Evolutionary conservation across 2,113 vertebrate species (phyloP).

Genomic region (Acinonyx jubatus): DNA sequence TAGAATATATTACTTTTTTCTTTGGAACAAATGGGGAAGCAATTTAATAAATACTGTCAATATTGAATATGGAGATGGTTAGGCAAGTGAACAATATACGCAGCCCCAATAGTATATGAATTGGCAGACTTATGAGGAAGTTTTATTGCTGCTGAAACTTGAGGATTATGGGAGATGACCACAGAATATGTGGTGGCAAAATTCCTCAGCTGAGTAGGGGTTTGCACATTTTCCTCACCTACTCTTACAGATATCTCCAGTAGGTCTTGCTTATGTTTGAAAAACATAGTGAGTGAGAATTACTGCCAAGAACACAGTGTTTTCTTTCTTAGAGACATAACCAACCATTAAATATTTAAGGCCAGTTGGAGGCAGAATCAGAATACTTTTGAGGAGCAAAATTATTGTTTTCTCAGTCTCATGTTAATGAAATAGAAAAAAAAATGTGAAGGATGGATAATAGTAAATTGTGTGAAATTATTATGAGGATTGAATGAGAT

Average conservation of each 20-base stretch:
- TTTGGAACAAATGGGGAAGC: neutral
- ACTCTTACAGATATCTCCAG: neutral
- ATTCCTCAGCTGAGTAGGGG: neutral
- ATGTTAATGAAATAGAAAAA: neutral
- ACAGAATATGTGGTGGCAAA: neutral
- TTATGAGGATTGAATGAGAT: slow-evolving; percentile 10
- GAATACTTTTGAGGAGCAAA: neutral
- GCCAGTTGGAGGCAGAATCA: neutral
- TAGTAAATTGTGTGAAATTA: neutral
- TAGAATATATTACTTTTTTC: neutral
- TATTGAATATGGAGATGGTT: neutral
- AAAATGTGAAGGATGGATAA: neutral
- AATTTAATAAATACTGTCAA: neutral
- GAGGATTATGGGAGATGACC: neutral
- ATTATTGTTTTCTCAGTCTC: neutral
- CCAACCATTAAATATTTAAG: neutral
- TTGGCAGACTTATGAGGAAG: neutral
- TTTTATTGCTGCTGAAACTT: neutral
- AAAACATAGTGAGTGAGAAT: neutral
- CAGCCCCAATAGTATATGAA: neutral
- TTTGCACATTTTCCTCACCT: neutral
- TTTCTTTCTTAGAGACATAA: neutral
- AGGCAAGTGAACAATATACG: neutral
- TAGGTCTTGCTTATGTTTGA: neutral
- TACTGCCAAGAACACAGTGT: neutral